These are phyloP conservation scores for Onychorhynchus coronatus DNA, from an alignment of 2,113 vertebrate genomes.

Conservation along the genomic window DNA sequence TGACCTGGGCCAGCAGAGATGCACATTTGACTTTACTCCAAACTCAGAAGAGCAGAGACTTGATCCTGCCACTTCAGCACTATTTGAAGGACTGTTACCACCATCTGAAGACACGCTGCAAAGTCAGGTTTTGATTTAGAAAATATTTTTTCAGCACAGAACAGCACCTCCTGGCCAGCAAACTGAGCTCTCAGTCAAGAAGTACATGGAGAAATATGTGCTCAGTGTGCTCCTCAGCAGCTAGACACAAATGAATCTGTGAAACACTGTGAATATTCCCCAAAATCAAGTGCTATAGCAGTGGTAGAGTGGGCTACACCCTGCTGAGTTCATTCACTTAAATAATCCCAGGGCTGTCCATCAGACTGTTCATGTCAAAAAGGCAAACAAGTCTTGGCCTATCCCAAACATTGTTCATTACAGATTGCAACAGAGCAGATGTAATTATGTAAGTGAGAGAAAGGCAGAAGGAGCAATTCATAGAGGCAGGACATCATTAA, in stretches of 20 bases:
- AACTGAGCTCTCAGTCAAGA: neutral
- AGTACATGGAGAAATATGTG: accelerated
- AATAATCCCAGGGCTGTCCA: constrained; percentile 2
- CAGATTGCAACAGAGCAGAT: constrained; percentile 17
- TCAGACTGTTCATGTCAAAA: constrained; percentile 47
- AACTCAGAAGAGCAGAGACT: neutral
- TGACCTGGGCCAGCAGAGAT: neutral
- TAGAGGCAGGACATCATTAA: constrained; percentile 56
- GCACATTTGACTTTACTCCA: neutral
- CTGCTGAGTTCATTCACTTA: neutral
- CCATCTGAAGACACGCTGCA: neutral
- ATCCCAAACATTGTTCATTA: constrained; percentile 5
- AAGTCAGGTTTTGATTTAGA: neutral
- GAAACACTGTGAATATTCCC: neutral
- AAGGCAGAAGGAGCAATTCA: constrained; percentile 23
- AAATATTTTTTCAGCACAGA: neutral
- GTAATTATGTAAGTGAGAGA: constrained; percentile 38
- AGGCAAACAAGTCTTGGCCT: constrained; percentile 38
- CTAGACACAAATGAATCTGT: neutral
- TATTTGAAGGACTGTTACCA: neutral
- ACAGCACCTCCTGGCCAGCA: neutral
- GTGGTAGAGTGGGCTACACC: neutral
- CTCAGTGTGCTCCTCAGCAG: neutral
- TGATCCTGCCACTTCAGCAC: neutral
- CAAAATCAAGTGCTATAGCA: neutral